phyloP scores from a whole-genome alignment of 1,140 invertebrate species.

The Drosophila sp. region DNA sequence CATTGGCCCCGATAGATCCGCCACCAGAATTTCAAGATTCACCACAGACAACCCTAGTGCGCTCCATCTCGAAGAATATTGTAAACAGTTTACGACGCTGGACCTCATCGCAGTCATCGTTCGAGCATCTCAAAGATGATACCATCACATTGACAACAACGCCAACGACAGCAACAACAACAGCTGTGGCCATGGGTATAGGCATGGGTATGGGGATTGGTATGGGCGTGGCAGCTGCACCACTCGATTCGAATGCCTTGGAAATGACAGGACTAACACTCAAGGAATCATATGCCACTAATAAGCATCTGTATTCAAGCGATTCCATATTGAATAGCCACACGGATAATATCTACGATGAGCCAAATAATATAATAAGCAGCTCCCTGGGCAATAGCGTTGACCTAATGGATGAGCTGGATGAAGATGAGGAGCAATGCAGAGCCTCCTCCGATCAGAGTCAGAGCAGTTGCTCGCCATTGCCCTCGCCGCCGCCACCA shows the following conservation, averaged over 20 bases:
- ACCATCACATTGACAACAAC: not conserved
- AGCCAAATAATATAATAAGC: constrained; percentile 79
- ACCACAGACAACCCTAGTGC: constrained; percentile 79
- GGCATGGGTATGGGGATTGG: constrained; percentile 52
- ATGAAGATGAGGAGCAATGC: constrained; percentile 48
- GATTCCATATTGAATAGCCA: constrained; percentile 79
- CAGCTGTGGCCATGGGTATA: not conserved
- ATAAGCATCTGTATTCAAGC: constrained; percentile 79
- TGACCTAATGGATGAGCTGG: constrained; percentile 68
- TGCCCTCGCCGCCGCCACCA: constrained; percentile 71
- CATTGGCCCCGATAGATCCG: constrained; percentile 89
- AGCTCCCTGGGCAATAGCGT: constrained; percentile 75
- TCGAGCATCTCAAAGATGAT: constrained; percentile 75
- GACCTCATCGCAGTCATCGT: constrained; percentile 79
- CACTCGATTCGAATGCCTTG: constrained; percentile 2
- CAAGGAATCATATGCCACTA: constrained; percentile 77
- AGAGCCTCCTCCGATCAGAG: constrained; percentile 53
- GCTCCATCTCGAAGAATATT: constrained; percentile 74
- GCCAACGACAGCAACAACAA: not conserved
- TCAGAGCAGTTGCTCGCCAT: constrained; percentile 64
- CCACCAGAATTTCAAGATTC: constrained; percentile 90
- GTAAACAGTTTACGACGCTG: constrained; percentile 74
- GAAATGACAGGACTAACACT: constrained; percentile 35
- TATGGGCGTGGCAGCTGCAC: constrained; percentile 35
- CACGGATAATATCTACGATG: constrained; percentile 81